Evolutionary conservation across 2,113 vertebrate species (phyloP).

Genomic region (Oophaga pumilio): DNA sequence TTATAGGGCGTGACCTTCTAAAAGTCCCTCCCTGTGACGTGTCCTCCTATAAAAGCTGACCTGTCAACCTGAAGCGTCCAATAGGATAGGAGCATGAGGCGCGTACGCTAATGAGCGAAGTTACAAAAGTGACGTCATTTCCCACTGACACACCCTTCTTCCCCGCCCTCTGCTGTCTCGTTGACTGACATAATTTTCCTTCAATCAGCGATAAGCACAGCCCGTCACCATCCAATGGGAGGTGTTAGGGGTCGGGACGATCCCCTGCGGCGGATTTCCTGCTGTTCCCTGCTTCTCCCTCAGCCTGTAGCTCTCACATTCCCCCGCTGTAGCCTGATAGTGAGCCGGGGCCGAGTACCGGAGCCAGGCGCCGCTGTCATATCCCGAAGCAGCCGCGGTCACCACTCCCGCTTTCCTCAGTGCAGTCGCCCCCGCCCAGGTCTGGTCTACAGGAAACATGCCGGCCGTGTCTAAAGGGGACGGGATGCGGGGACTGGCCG

Average conservation of each 20-base stretch:
- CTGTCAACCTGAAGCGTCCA: not conserved
- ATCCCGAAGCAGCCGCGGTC: not conserved
- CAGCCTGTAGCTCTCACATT: not conserved
- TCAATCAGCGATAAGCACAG: not conserved
- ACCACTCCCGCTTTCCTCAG: conserved; percentile 15
- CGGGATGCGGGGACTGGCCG: conserved; percentile 92
- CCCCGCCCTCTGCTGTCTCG: not conserved
- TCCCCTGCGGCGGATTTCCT: conserved; percentile 60
- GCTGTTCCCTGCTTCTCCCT: conserved; percentile 47
- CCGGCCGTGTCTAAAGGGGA: conserved; percentile 94
- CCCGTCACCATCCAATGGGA: conserved; percentile 42
- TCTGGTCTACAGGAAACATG: conserved; percentile 74
- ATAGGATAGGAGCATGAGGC: not conserved
- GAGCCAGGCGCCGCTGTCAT: not conserved
- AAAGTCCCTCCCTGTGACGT: not conserved
- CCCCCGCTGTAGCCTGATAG: not conserved
- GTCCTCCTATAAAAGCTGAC: not conserved
- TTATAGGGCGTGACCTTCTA: not conserved
- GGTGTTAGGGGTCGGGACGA: not conserved
- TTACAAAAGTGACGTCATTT: conserved; percentile 32
- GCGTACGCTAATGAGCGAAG: conserved; percentile 8
- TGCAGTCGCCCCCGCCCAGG: conserved; percentile 60
- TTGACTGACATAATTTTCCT: not conserved
- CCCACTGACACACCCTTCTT: conserved; percentile 45
- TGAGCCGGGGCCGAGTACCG: not conserved